Evolutionary conservation across 2,888 invertebrate genomes (phyloP), one percentile per base, ranked within the genome.

Genomic region (Ornithoptera priamus): DNA sequence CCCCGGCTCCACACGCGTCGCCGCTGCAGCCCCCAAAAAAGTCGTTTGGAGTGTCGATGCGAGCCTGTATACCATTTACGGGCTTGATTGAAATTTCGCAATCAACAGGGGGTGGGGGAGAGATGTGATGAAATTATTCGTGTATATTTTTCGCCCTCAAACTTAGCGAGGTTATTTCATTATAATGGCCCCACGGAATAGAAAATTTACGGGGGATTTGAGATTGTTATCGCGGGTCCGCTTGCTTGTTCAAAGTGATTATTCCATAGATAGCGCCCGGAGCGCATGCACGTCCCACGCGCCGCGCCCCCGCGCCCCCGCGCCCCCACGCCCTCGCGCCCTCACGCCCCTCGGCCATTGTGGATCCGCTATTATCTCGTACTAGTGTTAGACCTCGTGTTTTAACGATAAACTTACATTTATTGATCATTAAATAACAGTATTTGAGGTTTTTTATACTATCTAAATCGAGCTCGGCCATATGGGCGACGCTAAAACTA

Each of bases 31-130:
- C 89, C 63, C 90, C 87, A 87, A 89, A 90, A 89, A 90, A 89
- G 85, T 85, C 83, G 85, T 87, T 87, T 85, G 80, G 87, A 89
- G 89, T 91, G 89, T 89, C 89, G 90, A 90, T 89, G 81, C 86
- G 86, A 87, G 85, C 85, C 85, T 85, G 89, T 89, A 86, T 81
- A 89, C 92, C 90, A 90, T 91, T 92, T 91, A 90, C 89, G 86
- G 83, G 86, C 83, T 88, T 92, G 92, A 92, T 92, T 92, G 92
- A 92, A 92, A 92, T 92, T 92, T 92, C 76, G 91, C 92, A 92
- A 92, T 91, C 90, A 91, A 88, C 88, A 86, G 85, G 90, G 90
- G 90, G 89, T 46, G 46, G 46, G 46, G 46, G 46, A 86, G 87
- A 81, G 80, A 77, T 83, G 86, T 89, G 88, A 90, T 90, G 87